These are phyloP conservation scores for Speoplatyrhinus poulsoni DNA, from an alignment of 2,113 vertebrate species.

Conservation along the genomic window DNA sequence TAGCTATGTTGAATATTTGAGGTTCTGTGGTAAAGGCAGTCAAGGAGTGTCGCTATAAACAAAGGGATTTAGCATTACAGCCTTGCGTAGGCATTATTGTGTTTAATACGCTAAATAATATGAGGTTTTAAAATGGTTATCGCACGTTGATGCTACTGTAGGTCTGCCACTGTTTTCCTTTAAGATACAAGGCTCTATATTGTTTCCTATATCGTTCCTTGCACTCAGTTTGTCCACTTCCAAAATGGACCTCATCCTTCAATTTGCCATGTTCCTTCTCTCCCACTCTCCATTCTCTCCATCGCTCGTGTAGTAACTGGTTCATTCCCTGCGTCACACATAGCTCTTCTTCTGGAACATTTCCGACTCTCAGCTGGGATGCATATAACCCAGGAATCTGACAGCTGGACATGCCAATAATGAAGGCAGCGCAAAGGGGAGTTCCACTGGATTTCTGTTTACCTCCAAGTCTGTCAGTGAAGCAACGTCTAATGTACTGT, in stretches of 20 bases:
- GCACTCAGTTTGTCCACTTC: too few relatives aligned
- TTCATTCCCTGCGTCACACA: not conserved
- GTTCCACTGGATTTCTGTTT: conserved; percentile 11
- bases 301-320: not conserved
- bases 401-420: conserved; percentile 12
- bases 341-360: conserved; percentile 1
- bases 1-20: too few relatives aligned
- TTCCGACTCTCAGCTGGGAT: not conserved
- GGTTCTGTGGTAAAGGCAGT: too few relatives aligned
- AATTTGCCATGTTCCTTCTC: not conserved
- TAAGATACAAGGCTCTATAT: too few relatives aligned
- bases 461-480: conserved; percentile 22
- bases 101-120: too few relatives aligned
- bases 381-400: conserved; percentile 11
- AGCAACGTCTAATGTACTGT: conserved; percentile 33
- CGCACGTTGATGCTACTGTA: too few relatives aligned
- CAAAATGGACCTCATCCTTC: not conserved
- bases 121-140: too few relatives aligned
- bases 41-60: too few relatives aligned
- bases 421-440: conserved; percentile 15
- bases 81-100: too few relatives aligned
- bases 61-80: too few relatives aligned
- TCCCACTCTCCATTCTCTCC: not conserved
- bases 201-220: too few relatives aligned
- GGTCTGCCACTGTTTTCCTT: too few relatives aligned